phyloP scores from a whole-genome alignment of 2,113 vertebrate genomes.

The Scalopus aquaticus region DNA sequence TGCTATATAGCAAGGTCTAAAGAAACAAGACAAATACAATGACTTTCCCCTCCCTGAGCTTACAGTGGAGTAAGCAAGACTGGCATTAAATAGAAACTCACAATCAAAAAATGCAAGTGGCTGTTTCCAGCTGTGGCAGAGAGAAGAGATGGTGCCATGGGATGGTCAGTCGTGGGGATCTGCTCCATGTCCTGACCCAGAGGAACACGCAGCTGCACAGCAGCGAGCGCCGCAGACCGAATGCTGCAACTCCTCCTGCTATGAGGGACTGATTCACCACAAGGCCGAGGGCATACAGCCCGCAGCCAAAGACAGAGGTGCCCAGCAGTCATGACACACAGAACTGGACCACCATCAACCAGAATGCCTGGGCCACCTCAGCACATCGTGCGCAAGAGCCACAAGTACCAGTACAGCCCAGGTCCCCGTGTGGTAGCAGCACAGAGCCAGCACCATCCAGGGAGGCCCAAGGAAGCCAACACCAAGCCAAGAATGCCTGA shows the following conservation, averaged over 20 bases:
- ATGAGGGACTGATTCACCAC: slow-evolving; percentile 88
- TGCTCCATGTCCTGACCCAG: slow-evolving; percentile 89
- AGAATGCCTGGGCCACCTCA: slow-evolving; percentile 88
- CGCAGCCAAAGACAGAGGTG: slow-evolving; percentile 86
- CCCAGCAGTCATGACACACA: slow-evolving; percentile 86
- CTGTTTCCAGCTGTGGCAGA: not conserved
- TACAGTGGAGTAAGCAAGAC: not conserved
- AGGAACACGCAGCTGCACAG: slow-evolving; percentile 89
- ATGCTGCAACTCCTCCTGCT: slow-evolving; percentile 89
- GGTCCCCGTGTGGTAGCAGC: slow-evolving; percentile 87
- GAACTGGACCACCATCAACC: slow-evolving; percentile 85
- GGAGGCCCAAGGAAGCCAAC: slow-evolving; percentile 83
- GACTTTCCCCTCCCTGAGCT: not conserved
- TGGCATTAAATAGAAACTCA: not conserved
- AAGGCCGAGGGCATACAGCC: slow-evolving; percentile 89
- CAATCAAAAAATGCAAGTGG: not conserved
- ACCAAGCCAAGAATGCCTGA: slow-evolving; percentile 85
- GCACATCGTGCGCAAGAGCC: slow-evolving; percentile 86
- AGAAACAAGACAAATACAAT: not conserved
- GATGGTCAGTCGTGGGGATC: slow-evolving; percentile 89
- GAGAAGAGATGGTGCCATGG: slow-evolving; percentile 70
- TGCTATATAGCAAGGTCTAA: not conserved
- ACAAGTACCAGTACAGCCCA: slow-evolving; percentile 87
- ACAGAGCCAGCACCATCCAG: slow-evolving; percentile 87
- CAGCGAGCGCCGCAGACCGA: slow-evolving; percentile 88